phyloP scores from a whole-genome alignment of 2,888 invertebrate species.

The Xylota segnis region DNA sequence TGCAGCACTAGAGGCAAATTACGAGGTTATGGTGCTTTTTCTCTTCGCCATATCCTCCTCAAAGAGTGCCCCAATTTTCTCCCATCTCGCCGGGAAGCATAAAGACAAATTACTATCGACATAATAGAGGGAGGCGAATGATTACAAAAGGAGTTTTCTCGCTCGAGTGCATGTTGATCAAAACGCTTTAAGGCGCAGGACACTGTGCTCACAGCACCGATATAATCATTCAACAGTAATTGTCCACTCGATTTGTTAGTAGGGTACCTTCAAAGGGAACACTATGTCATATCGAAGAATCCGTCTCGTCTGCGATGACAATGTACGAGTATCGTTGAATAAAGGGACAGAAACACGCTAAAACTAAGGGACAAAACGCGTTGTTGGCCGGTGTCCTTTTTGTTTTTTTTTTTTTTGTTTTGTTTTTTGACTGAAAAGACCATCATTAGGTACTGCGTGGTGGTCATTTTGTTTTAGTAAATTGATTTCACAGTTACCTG shows the following conservation, averaged over 20 bases:
- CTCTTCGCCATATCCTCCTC: not conserved
- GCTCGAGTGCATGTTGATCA: conserved; percentile 27
- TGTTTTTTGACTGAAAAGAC: conserved; percentile 3
- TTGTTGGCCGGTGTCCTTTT: not conserved
- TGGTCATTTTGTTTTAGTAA: conserved; percentile 35
- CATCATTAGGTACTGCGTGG: conserved; percentile 27
- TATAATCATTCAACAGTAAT: conserved; percentile 35
- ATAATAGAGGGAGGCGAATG: conserved; percentile 15
- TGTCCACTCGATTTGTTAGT: conserved; percentile 30
- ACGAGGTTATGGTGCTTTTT: conserved; percentile 33
- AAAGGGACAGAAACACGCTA: not conserved
- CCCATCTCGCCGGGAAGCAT: conserved; percentile 8
- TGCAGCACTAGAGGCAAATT: conserved; percentile 49
- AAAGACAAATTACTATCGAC: conserved; percentile 45
- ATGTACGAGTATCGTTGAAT: not conserved
- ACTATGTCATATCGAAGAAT: conserved; percentile 8
- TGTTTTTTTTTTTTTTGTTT: too few relatives aligned
- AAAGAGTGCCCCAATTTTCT: conserved; percentile 4
- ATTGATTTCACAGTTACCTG: conserved; percentile 51
- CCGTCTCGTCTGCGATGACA: not conserved
- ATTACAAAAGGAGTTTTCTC: conserved; percentile 17
- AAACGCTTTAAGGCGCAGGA: conserved; percentile 3
- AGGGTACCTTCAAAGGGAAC: conserved; percentile 8
- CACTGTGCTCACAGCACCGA: not conserved
- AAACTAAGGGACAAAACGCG: not conserved